phyloP scores from a whole-genome alignment of 1,140 invertebrate species.

The Vanessa atalanta region DNA sequence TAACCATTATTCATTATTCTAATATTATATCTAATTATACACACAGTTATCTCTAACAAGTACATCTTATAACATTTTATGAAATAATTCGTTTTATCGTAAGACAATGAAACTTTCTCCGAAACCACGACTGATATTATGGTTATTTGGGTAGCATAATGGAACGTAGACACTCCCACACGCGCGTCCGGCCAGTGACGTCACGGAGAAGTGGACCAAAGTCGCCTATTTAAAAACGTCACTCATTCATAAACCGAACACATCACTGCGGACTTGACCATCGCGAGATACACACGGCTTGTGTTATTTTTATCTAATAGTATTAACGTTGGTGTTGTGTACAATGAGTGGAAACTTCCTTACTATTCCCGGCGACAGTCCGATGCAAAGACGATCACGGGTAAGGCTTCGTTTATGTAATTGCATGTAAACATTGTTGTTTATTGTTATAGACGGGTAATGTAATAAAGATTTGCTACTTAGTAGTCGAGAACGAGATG shows the following conservation, averaged over 20 bases:
- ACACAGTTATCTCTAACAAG: background rate
- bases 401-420: slow-evolving; percentile 61
- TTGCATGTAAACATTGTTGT: background rate
- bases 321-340: slow-evolving; percentile 40
- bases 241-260: slow-evolving; percentile 71
- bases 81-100: slow-evolving; percentile 24
- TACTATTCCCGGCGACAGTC: slow-evolving; percentile 67
- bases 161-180: slow-evolving; percentile 66
- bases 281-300: slow-evolving; percentile 62
- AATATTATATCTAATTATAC: background rate
- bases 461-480: background rate
- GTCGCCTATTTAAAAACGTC: slow-evolving; percentile 72
- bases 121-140: slow-evolving; percentile 50
- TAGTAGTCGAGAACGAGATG: background rate
- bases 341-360: slow-evolving; percentile 77
- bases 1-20: too few species aligned
- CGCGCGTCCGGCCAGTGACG: slow-evolving; percentile 49
- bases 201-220: slow-evolving; percentile 48
- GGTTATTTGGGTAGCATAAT: slow-evolving; percentile 59
- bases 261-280: slow-evolving; percentile 59
- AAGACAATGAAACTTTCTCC: slow-evolving; percentile 38
- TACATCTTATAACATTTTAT: background rate
- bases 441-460: background rate
- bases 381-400: slow-evolving; percentile 58
- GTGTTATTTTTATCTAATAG: slow-evolving; percentile 31